Base-by-base conservation (phyloP, 2,888 invertebrate genomes). In the Drosophila cyrtoloma region DNA sequence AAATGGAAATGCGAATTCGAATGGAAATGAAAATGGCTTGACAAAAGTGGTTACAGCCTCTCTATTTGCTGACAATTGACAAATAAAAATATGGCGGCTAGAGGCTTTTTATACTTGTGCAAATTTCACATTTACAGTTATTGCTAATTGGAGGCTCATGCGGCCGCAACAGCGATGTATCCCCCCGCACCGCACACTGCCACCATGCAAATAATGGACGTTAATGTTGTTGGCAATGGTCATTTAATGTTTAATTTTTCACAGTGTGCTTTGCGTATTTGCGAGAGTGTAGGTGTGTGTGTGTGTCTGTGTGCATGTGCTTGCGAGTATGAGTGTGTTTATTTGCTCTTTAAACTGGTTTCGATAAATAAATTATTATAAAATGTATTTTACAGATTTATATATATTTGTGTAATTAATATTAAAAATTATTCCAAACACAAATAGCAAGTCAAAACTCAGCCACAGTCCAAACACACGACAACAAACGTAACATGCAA, bases 281-380 rank as follows among this genome's bases (percentile, higher is more conserved):
- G 47, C 47, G 47, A 9, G 9, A 19, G 42, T 42, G 42, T 42
- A 10, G 42, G n/a, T 42, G 42, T 42, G 42, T 69, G 60, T 62
- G 57, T 50, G 39, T 28, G 44, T 42, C 28, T 69, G 59, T 50
- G 3, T 67, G 57, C 32, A 39, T 73, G 61, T 32, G 56, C 57
- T 65, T 44, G 51, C 68, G 68, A 69, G 44, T 51, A 39, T 61
- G 51, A 33, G 56, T 63, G 52, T 64, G 57, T 53, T 66, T 70
- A 65, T 62, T 62, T 70, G 70, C 69, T 79, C 81, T 84, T 91
- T 89, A 90, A 90, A 89, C 83, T 83, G 82, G 84, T 84, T 86
- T 64, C 89, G 85, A 91, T 91, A 92, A 92, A 92, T 92, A 91
- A 92, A 92, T 91, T 92, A 92, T 92, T 89, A 91, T 85, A 84